Percentiles rank a stretch among this genome's conserved stretches.
Evolutionary conservation across 2,797 vertebrate species (phyloP).

Genomic region (Myotis vivesi): DNA sequence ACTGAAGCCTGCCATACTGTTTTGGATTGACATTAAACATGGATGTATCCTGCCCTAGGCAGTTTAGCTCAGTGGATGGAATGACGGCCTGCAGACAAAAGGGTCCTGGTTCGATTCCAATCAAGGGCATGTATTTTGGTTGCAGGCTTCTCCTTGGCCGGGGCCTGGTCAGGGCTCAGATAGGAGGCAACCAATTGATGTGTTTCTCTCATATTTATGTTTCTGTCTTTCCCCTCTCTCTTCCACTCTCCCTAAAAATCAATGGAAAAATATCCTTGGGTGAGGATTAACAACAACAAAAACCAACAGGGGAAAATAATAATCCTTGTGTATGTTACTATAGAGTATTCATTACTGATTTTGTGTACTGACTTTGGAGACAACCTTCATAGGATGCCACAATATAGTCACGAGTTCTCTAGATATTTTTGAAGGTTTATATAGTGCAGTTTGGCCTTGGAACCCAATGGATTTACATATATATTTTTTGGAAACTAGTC

Average conservation of each 20-base stretch:
- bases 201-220: too few species aligned
- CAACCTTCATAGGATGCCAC: not conserved
- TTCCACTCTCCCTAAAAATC: not conserved
- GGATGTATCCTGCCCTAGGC: not conserved
- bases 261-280: not conserved
- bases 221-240: too few species aligned
- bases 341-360: not conserved
- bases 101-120: too few species aligned
- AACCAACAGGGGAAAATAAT: not conserved
- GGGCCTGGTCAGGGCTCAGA: too few species aligned
- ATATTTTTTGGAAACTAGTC: not conserved
- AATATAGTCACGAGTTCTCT: not conserved
- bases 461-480: slow-evolving; percentile 9
- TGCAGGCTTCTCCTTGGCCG: too few species aligned
- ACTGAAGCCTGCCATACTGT: not conserved
- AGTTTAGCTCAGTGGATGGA: too few species aligned
- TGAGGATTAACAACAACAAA: too few species aligned
- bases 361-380: slow-evolving; percentile 25
- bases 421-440: not conserved
- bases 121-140: too few species aligned
- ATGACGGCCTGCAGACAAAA: too few species aligned
- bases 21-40: not conserved
- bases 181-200: too few species aligned
- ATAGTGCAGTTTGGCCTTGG: not conserved
- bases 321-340: not conserved